phyloP scores from a whole-genome alignment of 2,797 vertebrate genomes.

The Gallinago stenura region DNA sequence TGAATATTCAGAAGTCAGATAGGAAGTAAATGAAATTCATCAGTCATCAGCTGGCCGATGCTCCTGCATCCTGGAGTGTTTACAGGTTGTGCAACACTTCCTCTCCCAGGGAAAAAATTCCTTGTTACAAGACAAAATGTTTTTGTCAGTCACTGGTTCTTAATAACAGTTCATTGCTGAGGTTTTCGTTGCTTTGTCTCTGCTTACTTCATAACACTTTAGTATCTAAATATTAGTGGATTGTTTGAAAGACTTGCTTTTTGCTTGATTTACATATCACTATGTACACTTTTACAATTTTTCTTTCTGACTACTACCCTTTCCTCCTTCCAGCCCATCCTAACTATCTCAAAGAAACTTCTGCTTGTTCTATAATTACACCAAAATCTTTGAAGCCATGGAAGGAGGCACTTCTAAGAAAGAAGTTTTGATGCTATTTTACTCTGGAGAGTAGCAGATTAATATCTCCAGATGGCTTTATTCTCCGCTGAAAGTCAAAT shows the following conservation, averaged over 20 bases:
- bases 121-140: background rate
- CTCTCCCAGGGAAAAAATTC: slow-evolving; percentile 13
- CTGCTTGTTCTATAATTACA: background rate
- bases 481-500: background rate
- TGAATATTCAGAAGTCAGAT: slow-evolving; percentile 14
- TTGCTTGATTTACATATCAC: background rate
- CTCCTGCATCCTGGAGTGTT: background rate
- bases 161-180: background rate
- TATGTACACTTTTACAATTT: background rate
- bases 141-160: background rate
- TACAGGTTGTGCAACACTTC: background rate
- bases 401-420: slow-evolving; percentile 10
- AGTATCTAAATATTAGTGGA: background rate
- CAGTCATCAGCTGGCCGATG: slow-evolving; percentile 33
- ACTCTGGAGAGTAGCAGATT: slow-evolving; percentile 11
- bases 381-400: background rate
- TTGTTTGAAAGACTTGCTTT: slow-evolving; percentile 13
- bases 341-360: background rate
- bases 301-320: background rate
- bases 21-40: slow-evolving; percentile 37
- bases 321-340: background rate
- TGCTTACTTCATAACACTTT: background rate
- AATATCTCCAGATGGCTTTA: background rate
- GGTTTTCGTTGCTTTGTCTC: slow-evolving; percentile 26
- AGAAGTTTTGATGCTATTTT: slow-evolving; percentile 12